These are phyloP conservation scores for Penaeus vannamei DNA, from an alignment of 1,140 invertebrate genomes.

Conservation along the genomic window DNA sequence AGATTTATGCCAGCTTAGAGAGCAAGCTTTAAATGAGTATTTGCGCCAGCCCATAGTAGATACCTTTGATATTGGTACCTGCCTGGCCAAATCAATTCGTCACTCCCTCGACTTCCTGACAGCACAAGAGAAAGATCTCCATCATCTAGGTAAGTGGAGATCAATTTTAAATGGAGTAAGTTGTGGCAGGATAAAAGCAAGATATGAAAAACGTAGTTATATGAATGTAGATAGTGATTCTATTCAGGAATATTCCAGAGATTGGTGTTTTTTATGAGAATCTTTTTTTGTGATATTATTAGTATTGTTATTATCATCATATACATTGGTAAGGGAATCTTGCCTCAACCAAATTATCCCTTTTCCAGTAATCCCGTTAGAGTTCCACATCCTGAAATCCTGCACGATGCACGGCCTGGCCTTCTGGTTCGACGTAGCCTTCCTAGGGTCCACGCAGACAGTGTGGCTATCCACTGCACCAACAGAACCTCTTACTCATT, in stretches of 20 bases:
- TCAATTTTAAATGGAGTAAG: too few species aligned
- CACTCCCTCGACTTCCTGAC: constrained; percentile 97
- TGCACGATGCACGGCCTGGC: constrained; percentile 97
- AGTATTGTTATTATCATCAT: not conserved
- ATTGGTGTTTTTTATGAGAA: not conserved
- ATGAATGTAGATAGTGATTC: not conserved
- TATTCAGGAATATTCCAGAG: not conserved
- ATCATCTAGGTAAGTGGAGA: constrained; percentile 83
- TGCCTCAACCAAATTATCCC: not conserved
- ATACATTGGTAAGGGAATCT: not conserved
- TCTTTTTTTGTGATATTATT: not conserved
- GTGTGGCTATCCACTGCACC: constrained; percentile 99
- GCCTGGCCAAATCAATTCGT: constrained; percentile 93
- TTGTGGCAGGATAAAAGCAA: not conserved
- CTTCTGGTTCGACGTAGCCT: constrained; percentile 99
- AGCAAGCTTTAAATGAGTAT: constrained; percentile 96
- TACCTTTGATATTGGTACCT: constrained; percentile 98
- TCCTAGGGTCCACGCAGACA: constrained; percentile 90
- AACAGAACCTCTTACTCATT: constrained; percentile 98
- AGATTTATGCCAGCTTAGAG: constrained; percentile 90
- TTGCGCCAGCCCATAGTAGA: constrained; percentile 99
- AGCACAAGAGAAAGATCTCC: constrained; percentile 94
- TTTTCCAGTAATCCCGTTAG: constrained; percentile 87
- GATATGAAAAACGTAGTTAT: not conserved
- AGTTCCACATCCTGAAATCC: constrained; percentile 93